phyloP scores from a whole-genome alignment of 2,888 invertebrate species.

The Amphipyra tragopoginis region DNA sequence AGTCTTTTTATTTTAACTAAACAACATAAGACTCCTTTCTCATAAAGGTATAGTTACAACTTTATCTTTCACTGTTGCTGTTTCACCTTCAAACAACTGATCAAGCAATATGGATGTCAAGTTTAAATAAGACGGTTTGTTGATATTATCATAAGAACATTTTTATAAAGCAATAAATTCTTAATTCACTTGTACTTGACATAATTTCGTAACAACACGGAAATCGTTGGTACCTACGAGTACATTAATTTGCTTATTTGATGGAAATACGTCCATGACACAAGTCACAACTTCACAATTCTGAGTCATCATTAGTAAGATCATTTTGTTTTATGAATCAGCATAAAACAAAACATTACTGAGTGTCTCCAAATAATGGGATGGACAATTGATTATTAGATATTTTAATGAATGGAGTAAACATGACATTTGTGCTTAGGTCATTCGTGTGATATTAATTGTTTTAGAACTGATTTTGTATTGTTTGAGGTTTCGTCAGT shows the following conservation, averaged over 20 bases:
- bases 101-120: no score
- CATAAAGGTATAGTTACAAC: no score
- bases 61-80: no score
- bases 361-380: constrained; percentile 29
- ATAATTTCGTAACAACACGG: constrained; percentile 21
- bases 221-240: constrained; percentile 17
- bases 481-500: not conserved
- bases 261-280: constrained; percentile 34
- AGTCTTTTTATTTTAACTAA: no score
- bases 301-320: constrained; percentile 38
- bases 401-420: constrained; percentile 8
- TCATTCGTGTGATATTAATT: constrained; percentile 12
- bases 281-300: constrained; percentile 1
- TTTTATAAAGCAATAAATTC: not conserved
- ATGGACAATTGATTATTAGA: constrained; percentile 20
- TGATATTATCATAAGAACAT: no score
- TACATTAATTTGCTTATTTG: constrained; percentile 43
- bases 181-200: not conserved
- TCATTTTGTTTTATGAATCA: constrained; percentile 38
- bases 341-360: constrained; percentile 18
- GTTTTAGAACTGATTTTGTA: constrained; percentile 6
- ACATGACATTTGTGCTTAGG: constrained; percentile 22
- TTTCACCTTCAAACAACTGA: no score
- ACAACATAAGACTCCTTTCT: no score
- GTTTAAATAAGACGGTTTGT: no score